phyloP scores from a whole-genome alignment of 2,888 invertebrate species.

The Drosophila siamana region DNA sequence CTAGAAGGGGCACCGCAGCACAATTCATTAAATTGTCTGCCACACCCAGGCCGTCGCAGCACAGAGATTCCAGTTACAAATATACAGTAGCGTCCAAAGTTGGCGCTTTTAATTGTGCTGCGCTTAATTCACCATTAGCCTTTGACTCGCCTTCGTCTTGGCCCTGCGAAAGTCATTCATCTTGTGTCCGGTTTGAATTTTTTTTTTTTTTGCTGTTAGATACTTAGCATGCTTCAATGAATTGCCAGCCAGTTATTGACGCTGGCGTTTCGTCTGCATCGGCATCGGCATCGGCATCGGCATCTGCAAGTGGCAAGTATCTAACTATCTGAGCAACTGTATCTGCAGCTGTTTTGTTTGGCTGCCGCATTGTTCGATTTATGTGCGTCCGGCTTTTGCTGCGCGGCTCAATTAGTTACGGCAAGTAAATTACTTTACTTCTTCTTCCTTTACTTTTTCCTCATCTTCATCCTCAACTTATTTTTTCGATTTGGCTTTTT shows the following conservation, averaged over 20 bases:
- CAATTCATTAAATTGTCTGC: constrained; percentile 56
- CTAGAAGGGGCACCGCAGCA: too few relatives aligned
- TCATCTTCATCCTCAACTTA: constrained; percentile 1
- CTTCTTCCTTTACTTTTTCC: not conserved
- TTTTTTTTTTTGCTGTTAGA: constrained; percentile 28
- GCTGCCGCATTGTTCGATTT: constrained; percentile 62
- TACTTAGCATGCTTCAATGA: constrained; percentile 40
- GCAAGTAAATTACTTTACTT: constrained; percentile 70
- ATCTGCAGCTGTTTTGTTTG: constrained; percentile 23
- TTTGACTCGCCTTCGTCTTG: constrained; percentile 57
- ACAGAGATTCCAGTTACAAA: constrained; percentile 25
- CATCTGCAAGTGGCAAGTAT: constrained; percentile 18
- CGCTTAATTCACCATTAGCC: constrained; percentile 81
- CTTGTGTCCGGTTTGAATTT: constrained; percentile 37
- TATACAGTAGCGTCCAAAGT: constrained; percentile 36
- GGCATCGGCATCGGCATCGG: too few relatives aligned
- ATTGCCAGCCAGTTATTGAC: constrained; percentile 22
- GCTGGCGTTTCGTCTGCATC: constrained; percentile 32
- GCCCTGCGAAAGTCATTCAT: constrained; percentile 45
- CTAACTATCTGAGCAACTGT: constrained; percentile 22
- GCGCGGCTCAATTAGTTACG: constrained; percentile 77
- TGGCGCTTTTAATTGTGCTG: constrained; percentile 67
- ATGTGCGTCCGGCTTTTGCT: constrained; percentile 59
- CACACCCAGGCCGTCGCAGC: constrained; percentile 40
- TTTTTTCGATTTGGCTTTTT: constrained; percentile 18